Percentiles rank a stretch among this genome's conserved stretches.
Evolutionary conservation across 2,888 invertebrate species (phyloP).

Genomic region (Troides helena): DNA sequence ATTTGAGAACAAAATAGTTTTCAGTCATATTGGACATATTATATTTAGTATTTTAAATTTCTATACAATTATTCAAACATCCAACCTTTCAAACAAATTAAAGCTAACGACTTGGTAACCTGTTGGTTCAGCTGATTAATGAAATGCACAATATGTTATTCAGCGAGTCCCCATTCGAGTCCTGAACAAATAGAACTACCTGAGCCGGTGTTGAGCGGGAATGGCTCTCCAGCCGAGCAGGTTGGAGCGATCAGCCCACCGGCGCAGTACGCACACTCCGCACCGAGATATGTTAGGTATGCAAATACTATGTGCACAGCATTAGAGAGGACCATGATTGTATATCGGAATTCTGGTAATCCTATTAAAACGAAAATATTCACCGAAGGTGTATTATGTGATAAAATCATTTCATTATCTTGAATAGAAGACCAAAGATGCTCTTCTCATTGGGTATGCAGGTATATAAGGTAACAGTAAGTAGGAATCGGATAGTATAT

Average conservation of each 20-base stretch:
- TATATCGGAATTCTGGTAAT: neutral
- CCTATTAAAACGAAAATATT: neutral
- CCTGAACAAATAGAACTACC: slow-evolving; percentile 60
- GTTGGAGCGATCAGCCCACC: slow-evolving; percentile 84
- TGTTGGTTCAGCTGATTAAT: no score
- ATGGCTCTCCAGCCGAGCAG: slow-evolving; percentile 67
- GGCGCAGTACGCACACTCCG: slow-evolving; percentile 84
- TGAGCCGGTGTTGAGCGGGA: slow-evolving; percentile 53
- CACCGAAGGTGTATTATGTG: no score
- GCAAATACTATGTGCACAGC: neutral
- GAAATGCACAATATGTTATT: neutral
- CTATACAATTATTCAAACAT: no score
- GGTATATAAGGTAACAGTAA: no score
- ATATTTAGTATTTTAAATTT: no score
- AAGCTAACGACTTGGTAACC: neutral
- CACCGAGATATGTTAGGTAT: slow-evolving; percentile 65
- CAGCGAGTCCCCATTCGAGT: slow-evolving; percentile 71
- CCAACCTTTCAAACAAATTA: no score
- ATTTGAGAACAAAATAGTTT: no score
- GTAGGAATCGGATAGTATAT: no score
- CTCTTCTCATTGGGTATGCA: no score
- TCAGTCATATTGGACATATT: no score
- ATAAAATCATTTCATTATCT: no score
- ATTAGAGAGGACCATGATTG: neutral
- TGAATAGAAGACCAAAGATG: no score